Evolutionary conservation across 2,888 invertebrate genomes (phyloP).

Genomic region (Anarsia innoxiella): DNA sequence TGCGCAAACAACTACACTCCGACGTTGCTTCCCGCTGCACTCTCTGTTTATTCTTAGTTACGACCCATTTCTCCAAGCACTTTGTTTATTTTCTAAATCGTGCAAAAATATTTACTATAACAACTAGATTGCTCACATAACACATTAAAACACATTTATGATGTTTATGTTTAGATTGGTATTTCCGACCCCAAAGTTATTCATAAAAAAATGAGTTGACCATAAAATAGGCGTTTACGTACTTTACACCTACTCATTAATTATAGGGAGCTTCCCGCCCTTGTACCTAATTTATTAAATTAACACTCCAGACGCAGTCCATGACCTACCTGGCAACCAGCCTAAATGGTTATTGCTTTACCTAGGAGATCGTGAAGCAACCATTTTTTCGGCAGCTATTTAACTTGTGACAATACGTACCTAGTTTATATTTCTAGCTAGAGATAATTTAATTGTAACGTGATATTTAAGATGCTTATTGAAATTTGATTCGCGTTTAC

Average conservation of each 20-base stretch:
- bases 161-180: no score
- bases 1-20: constrained; percentile 44
- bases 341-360: constrained; percentile 14
- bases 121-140: constrained; percentile 16
- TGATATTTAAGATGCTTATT: no score
- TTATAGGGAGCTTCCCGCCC: no score
- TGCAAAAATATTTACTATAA: constrained; percentile 32
- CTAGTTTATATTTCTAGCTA: no score
- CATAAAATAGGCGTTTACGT: no score
- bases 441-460: not conserved
- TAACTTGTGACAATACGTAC: constrained; percentile 1
- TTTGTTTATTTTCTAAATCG: constrained; percentile 40
- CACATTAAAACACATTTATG: no score
- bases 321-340: constrained; percentile 16
- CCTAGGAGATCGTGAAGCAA: not conserved
- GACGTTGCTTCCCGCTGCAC: constrained; percentile 33
- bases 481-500: no score
- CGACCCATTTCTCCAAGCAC: constrained; percentile 37
- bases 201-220: no score
- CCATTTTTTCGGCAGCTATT: not conserved
- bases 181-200: no score
- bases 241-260: no score
- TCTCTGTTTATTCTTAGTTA: constrained; percentile 53
- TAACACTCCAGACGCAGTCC: constrained; percentile 13
- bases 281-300: constrained; percentile 4